Conservation (phyloP, 2,888 invertebrate species). For the Dolomedes plantarius region DNA sequence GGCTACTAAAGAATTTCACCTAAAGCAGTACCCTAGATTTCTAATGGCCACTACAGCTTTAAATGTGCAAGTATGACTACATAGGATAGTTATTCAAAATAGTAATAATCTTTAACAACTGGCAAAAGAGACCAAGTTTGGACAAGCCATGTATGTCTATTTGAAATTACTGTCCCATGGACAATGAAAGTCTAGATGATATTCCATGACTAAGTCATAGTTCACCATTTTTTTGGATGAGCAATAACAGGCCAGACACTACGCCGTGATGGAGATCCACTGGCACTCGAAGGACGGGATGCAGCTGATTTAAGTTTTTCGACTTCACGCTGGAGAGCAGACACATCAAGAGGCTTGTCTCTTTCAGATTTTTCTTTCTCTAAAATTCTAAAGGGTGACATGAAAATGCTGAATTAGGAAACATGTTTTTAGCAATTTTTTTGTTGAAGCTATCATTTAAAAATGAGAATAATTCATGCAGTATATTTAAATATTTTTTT, state of each 20-base stretch:
- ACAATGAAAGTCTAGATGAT: conserved; percentile 3
- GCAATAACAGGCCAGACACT: conserved; percentile 63
- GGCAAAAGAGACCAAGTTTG: not conserved
- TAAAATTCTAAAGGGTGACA: conserved; percentile 34
- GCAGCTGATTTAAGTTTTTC: conserved; percentile 52
- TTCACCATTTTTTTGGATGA: conserved; percentile 64
- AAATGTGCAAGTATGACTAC: not conserved
- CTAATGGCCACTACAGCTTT: not conserved
- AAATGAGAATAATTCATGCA: too few species aligned
- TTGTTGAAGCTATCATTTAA: too few species aligned
- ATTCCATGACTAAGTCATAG: not conserved
- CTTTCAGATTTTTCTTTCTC: conserved; percentile 57
- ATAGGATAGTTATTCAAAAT: too few species aligned
- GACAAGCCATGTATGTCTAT: not conserved
- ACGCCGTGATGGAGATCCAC: conserved; percentile 44
- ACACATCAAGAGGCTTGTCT: conserved; percentile 36
- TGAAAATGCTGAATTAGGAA: too few species aligned
- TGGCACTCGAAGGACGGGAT: conserved; percentile 51
- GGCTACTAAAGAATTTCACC: too few species aligned
- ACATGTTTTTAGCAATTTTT: too few species aligned
- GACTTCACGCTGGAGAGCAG: conserved; percentile 50
- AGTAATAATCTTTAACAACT: too few species aligned
- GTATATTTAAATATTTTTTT: too few species aligned
- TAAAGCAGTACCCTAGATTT: too few species aligned
- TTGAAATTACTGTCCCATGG: not conserved